These are phyloP conservation scores for Papilio elwesi DNA, from an alignment of 2,888 invertebrate genomes.

Conservation along the genomic window DNA sequence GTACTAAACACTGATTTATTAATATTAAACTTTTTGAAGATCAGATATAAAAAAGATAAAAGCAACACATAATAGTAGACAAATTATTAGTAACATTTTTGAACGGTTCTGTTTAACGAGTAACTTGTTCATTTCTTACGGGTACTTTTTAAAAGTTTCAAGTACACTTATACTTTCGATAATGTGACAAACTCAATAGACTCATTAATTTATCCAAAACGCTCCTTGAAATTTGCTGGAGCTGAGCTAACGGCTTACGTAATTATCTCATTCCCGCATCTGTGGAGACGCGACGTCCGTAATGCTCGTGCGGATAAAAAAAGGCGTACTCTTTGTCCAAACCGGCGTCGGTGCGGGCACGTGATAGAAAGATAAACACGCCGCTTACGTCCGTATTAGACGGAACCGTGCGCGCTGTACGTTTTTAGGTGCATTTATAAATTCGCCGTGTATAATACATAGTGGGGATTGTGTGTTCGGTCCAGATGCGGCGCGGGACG, in stretches of 20 bases:
- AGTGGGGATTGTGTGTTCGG: constrained; percentile 53
- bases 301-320: constrained; percentile 46
- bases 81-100: too few relatives aligned
- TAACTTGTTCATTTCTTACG: too few relatives aligned
- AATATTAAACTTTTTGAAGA: too few relatives aligned
- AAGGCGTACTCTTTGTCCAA: constrained; percentile 31
- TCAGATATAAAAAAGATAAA: too few relatives aligned
- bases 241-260: constrained; percentile 42
- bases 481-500: constrained; percentile 77
- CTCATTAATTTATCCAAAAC: too few relatives aligned
- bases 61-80: too few relatives aligned
- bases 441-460: constrained; percentile 49
- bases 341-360: constrained; percentile 20
- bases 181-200: not conserved
- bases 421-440: constrained; percentile 56
- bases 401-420: constrained; percentile 43
- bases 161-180: too few relatives aligned
- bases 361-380: constrained; percentile 31
- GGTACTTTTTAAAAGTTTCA: too few relatives aligned
- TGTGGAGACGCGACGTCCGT: constrained; percentile 52
- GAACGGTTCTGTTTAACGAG: too few relatives aligned
- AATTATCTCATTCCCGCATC: constrained; percentile 14
- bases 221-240: not conserved
- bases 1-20: too few relatives aligned
- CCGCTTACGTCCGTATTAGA: constrained; percentile 42